A percentile compares a stretch with the other conserved stretches of the same genome.
These are phyloP conservation scores for Thymallus thymallus DNA, from an alignment of 2,113 vertebrate species.

Conservation along the genomic window DNA sequence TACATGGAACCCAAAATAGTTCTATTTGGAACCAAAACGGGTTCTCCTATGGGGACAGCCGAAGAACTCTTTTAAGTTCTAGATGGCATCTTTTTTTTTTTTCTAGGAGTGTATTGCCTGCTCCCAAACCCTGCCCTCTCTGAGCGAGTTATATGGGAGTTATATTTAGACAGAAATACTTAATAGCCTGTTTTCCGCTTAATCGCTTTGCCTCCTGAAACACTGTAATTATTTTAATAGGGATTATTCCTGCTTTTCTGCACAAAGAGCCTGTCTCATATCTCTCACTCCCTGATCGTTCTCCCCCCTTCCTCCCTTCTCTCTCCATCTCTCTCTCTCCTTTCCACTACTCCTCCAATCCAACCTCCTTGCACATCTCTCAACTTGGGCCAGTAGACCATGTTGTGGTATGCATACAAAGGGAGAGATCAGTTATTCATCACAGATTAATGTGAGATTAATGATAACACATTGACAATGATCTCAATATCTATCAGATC, in stretches of 20 bases:
- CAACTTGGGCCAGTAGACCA: background rate
- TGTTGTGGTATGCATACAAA: background rate
- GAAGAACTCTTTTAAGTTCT: too few species aligned
- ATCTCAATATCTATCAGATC: background rate
- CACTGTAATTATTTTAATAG: conserved; percentile 57
- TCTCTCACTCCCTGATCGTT: background rate
- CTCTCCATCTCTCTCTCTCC: background rate
- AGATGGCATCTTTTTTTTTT: too few species aligned
- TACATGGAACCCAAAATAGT: too few species aligned
- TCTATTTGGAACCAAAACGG: too few species aligned
- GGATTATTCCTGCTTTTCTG: conserved; percentile 50
- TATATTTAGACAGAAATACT: conserved; percentile 54
- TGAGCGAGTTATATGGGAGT: conserved; percentile 11
- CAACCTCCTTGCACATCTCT: background rate
- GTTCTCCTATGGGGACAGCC: too few species aligned
- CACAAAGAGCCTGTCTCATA: conserved; percentile 16
- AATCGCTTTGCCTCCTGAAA: conserved; percentile 58
- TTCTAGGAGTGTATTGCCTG: background rate
- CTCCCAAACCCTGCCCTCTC: background rate
- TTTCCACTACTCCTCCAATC: background rate
- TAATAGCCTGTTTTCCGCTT: conserved; percentile 54
- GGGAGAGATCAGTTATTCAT: background rate
- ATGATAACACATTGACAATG: background rate
- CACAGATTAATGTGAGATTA: background rate
- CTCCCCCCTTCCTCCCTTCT: background rate